These are phyloP conservation scores for Muscina levida DNA, from an alignment of 2,888 invertebrate species.

Conservation along the genomic window DNA sequence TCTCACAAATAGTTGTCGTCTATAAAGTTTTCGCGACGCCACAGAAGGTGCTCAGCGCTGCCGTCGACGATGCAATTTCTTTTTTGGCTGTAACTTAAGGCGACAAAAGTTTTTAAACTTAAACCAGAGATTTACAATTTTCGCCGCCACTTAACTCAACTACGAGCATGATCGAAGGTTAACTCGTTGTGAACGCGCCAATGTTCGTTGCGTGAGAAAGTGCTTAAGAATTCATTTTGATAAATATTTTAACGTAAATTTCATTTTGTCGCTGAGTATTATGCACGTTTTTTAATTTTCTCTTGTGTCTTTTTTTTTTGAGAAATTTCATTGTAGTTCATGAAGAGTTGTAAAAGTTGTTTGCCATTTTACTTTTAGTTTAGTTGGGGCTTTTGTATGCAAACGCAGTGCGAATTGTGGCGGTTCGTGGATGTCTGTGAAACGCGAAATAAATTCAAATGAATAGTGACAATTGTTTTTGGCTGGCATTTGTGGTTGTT, in stretches of 20 bases:
- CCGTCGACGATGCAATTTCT: no score
- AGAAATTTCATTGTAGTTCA: background rate
- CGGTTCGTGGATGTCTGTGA: slow-evolving; percentile 14
- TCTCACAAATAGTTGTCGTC: slow-evolving; percentile 26
- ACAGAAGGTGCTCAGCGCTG: slow-evolving; percentile 2
- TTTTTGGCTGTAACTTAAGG: no score
- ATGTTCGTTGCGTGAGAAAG: background rate
- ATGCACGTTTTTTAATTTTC: slow-evolving; percentile 7
- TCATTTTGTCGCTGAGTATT: background rate
- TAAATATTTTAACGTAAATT: slow-evolving; percentile 24
- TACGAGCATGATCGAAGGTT: no score
- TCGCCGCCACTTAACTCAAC: background rate
- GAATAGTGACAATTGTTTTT: slow-evolving; percentile 63
- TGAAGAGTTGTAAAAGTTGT: background rate
- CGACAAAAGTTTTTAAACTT: no score
- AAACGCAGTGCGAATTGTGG: slow-evolving; percentile 9
- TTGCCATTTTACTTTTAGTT: background rate
- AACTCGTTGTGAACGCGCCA: no score
- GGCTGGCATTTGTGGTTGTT: slow-evolving; percentile 57
- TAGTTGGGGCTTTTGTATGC: background rate
- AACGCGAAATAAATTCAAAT: slow-evolving; percentile 61
- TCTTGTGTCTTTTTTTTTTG: no score
- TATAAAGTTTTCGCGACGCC: slow-evolving; percentile 21
- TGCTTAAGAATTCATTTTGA: background rate
- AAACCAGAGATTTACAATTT: background rate